Percentiles rank a stretch among this genome's conserved stretches.
Evolutionary conservation across 2,888 invertebrate genomes (phyloP).

Genomic region (Miltochrista miniata): DNA sequence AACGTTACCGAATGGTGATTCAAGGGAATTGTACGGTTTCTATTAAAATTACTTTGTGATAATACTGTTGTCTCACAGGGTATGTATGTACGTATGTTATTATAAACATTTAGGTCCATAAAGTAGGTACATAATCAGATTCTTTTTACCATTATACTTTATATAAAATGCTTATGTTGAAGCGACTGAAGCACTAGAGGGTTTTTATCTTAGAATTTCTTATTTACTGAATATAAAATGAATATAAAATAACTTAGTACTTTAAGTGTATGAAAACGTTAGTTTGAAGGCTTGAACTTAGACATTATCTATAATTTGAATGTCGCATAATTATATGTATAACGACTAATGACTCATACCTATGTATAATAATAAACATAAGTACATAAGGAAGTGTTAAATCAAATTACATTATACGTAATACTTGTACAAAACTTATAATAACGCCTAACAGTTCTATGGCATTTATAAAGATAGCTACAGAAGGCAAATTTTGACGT

Average conservation of each 20-base stretch:
- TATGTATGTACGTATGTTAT: too few species aligned
- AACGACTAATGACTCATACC: constrained; percentile 1
- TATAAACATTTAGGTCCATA: too few species aligned
- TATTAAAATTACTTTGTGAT: constrained; percentile 32
- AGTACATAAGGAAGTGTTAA: constrained; percentile 12
- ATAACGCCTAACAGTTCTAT: too few species aligned
- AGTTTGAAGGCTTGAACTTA: background rate
- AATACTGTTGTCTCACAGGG: constrained; percentile 26
- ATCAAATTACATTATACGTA: background rate
- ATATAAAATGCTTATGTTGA: constrained; percentile 9
- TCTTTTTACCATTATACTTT: too few species aligned
- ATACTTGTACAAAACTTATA: background rate
- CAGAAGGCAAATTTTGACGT: background rate
- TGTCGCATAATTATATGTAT: constrained; percentile 1
- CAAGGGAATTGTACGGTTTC: constrained; percentile 36
- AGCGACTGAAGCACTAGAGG: constrained; percentile 27
- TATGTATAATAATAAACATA: constrained; percentile 9
- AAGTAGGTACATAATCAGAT: too few species aligned
- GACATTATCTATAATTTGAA: background rate
- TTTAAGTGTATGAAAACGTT: too few species aligned
- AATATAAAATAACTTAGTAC: too few species aligned
- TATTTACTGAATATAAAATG: too few species aligned
- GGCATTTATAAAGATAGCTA: background rate
- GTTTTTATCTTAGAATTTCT: constrained; percentile 1
- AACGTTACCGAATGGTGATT: constrained; percentile 47